Evolutionary conservation across 2,113 vertebrate genomes (phyloP), one percentile per base, ranked within the genome.

Genomic region (Malurus melanocephalus): DNA sequence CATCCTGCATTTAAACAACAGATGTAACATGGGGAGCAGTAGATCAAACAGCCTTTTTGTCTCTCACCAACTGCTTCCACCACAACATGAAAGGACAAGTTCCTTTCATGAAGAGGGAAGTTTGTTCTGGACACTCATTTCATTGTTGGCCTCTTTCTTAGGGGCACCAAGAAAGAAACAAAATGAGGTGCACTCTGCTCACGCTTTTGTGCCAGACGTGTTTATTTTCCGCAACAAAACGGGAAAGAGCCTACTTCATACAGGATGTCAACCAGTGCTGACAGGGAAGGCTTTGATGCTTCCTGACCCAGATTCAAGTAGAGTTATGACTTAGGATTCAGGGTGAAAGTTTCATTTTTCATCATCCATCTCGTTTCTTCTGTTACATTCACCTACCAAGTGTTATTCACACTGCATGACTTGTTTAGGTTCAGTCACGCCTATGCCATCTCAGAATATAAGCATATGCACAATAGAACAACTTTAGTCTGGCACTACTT

Each of bases 401-500:
- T 79, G 86, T 59, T 93, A 84, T 93, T 91, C 90, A 91, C 78
- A 38, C 66, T 73, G 66, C 51, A 52, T 57, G 78, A 46, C 83
- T 92, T 69, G 74, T 89, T 94, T 68, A 55, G 80, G 62, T 79
- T 82, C 57, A 86, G 80, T 90, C 86, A 80, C 1, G 23, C 80
- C 69, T 79, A 51, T 84, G 69, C 43, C 62, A 73, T 24, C 82
- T 86, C 51, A 81, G 74, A 91, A 76, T 33, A 45, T 14, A 86
- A 93, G 62, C 66, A 68, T 72, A 88, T 76, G 59, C 52, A 83
- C 93, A 93, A 93, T 84, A 80, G 89, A 79, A 95, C 73, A 88
- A 66, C 80, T 84, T 93, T 2, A 85, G 87, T 79, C 84, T 94
- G 71, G 28, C 78, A 73, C 74, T 68, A 16, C 69, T 90, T 92